Evolutionary conservation across 1,140 invertebrate species (phyloP).

Genomic region (Choristoneura fumiferana): DNA sequence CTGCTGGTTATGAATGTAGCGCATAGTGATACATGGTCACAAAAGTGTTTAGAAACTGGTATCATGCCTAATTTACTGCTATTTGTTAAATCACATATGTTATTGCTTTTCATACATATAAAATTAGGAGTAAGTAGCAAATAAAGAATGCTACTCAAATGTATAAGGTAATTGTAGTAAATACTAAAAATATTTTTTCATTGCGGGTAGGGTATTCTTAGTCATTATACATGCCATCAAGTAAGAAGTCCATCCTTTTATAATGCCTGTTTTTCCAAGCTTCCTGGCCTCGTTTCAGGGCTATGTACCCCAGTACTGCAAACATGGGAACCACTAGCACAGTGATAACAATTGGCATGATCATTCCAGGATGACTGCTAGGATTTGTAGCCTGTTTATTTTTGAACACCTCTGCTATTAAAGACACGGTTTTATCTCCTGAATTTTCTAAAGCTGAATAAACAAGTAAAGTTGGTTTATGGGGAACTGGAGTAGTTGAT

Average conservation of each 20-base stretch:
- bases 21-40: too few species aligned
- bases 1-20: too few species aligned
- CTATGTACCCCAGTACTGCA: constrained; percentile 79
- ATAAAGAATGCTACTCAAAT: too few species aligned
- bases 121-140: background rate
- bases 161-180: too few species aligned
- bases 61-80: too few species aligned
- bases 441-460: too few species aligned
- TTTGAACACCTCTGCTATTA: too few species aligned
- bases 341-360: constrained; percentile 83
- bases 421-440: too few species aligned
- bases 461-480: background rate
- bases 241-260: constrained; percentile 87
- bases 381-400: constrained; percentile 18
- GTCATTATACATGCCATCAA: constrained; percentile 90
- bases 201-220: constrained; percentile 45
- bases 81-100: background rate
- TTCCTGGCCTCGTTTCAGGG: constrained; percentile 83
- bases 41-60: too few species aligned
- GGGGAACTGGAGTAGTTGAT: background rate
- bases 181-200: too few species aligned
- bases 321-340: constrained; percentile 83
- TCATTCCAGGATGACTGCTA: constrained; percentile 76
- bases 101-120: constrained; percentile 1
- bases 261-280: constrained; percentile 89